Evolutionary conservation across 2,113 vertebrate species (phyloP).

Genomic region (Galbula dea): DNA sequence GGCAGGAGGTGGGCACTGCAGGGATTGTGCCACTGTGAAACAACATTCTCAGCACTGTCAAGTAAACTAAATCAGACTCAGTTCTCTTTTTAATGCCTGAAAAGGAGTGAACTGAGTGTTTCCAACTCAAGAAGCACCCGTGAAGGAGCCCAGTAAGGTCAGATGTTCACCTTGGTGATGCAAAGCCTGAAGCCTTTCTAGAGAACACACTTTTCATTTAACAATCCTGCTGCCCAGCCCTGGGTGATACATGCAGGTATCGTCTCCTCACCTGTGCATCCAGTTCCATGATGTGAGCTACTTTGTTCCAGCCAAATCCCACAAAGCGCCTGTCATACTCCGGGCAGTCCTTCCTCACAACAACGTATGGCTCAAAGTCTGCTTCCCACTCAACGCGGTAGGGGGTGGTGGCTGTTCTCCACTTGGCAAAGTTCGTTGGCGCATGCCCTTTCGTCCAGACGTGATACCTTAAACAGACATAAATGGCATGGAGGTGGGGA

Average conservation of each 20-base stretch:
- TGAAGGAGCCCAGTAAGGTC: neutral
- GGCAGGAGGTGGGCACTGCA: neutral
- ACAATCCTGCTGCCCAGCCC: neutral
- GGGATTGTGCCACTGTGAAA: neutral
- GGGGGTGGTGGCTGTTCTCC: conserved; percentile 95
- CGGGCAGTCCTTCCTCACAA: conserved; percentile 90
- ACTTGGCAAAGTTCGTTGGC: conserved; percentile 97
- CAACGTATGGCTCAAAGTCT: conserved; percentile 97
- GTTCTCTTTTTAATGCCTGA: neutral
- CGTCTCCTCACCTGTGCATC: conserved; percentile 88
- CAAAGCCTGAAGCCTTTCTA: neutral
- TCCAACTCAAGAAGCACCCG: neutral
- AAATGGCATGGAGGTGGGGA: neutral
- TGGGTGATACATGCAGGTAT: neutral
- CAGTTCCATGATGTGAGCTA: conserved; percentile 98
- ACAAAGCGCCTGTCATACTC: conserved; percentile 97
- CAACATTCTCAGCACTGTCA: neutral
- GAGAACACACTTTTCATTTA: neutral
- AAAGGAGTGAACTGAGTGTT: neutral
- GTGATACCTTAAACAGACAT: conserved; percentile 83
- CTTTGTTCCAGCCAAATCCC: conserved; percentile 99
- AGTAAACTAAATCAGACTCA: neutral
- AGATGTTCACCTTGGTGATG: neutral
- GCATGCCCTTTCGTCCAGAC: conserved; percentile 99
- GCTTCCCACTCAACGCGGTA: conserved; percentile 97